Conservation (phyloP, 2,797 vertebrate species). For the Cryptoprocta ferox region DNA sequence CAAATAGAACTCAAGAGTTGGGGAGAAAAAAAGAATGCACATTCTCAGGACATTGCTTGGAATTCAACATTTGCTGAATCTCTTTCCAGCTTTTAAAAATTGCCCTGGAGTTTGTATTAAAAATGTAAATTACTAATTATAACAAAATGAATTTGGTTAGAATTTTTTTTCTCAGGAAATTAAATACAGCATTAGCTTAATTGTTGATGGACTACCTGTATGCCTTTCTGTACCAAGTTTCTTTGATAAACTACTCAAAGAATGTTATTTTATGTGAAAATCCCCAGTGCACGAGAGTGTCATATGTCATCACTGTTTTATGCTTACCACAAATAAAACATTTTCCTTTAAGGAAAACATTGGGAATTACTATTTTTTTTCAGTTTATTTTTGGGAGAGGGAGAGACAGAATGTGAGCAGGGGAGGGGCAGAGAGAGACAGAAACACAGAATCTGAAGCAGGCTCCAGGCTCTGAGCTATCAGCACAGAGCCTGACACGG, state of each 20-base stretch:
- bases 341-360: not conserved
- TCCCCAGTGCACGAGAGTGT: not conserved
- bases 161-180: not conserved
- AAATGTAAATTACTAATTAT: conserved; percentile 22
- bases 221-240: not conserved
- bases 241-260: not conserved
- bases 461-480: too few species aligned
- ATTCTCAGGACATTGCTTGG: conserved; percentile 57
- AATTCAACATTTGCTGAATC: conserved; percentile 27
- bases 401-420: too few species aligned
- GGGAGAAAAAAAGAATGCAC: conserved; percentile 68
- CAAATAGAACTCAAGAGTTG: conserved; percentile 75
- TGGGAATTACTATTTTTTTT: not conserved
- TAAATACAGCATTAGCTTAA: not conserved
- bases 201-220: not conserved
- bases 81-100: conserved; percentile 26
- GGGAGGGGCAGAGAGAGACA: too few species aligned
- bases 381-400: too few species aligned
- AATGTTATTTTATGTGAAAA: conserved; percentile 47
- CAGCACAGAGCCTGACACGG: too few species aligned
- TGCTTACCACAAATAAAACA: conserved; percentile 44
- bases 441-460: too few species aligned
- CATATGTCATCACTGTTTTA: not conserved
- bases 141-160: not conserved
- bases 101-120: not conserved